Evolutionary conservation across 2,888 invertebrate genomes (phyloP).

Genomic region (Apodemia hepburni): DNA sequence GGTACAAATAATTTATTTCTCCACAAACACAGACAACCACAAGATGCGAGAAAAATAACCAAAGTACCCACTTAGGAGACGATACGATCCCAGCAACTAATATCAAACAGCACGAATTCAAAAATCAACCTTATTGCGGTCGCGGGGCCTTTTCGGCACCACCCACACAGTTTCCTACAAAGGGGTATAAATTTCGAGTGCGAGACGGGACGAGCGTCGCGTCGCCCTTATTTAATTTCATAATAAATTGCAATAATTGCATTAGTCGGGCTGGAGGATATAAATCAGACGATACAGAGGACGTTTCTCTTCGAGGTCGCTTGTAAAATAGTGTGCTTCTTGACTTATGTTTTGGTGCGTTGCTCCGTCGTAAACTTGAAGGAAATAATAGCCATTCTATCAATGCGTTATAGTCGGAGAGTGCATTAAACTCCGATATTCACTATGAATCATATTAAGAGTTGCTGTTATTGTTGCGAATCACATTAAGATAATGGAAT

Average conservation of each 20-base stretch:
- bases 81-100: slow-evolving; percentile 25
- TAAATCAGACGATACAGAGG: slow-evolving; percentile 56
- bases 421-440: slow-evolving; percentile 37
- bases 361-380: slow-evolving; percentile 38
- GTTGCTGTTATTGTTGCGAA: slow-evolving; percentile 29
- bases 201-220: slow-evolving; percentile 44
- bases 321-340: slow-evolving; percentile 36
- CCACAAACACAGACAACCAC: slow-evolving; percentile 68
- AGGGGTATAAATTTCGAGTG: slow-evolving; percentile 65
- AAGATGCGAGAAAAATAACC: slow-evolving; percentile 74
- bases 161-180: slow-evolving; percentile 36
- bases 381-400: slow-evolving; percentile 40
- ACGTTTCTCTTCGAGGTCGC: slow-evolving; percentile 43
- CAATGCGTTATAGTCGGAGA: slow-evolving; percentile 35
- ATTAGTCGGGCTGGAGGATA: slow-evolving; percentile 58
- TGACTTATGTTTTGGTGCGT: slow-evolving; percentile 39
- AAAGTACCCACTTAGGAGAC: slow-evolving; percentile 71
- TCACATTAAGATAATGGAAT: slow-evolving; percentile 16
- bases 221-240: slow-evolving; percentile 75
- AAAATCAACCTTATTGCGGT: slow-evolving; percentile 49
- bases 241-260: slow-evolving; percentile 78
- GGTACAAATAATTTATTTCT: slow-evolving; percentile 74
- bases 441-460: slow-evolving; percentile 33
- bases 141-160: slow-evolving; percentile 47
- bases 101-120: slow-evolving; percentile 41